phyloP scores from a whole-genome alignment of 2,888 invertebrate species.

The Antitype chi region DNA sequence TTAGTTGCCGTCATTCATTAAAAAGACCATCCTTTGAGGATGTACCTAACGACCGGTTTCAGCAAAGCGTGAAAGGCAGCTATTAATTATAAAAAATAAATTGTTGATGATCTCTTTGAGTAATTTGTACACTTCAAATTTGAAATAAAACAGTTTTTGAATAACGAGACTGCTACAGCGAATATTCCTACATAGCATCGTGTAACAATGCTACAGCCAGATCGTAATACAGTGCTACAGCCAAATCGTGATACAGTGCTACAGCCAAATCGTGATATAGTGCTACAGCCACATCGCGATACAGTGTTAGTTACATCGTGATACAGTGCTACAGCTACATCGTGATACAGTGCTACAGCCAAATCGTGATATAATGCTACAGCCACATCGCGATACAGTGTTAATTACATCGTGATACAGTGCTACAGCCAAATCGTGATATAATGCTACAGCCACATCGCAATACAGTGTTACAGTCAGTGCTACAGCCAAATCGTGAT shows the following conservation, averaged over 20 bases:
- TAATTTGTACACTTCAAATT: conserved; percentile 38
- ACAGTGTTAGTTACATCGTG: background rate
- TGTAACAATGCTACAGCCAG: background rate
- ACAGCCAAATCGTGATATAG: background rate
- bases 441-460: background rate
- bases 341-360: background rate
- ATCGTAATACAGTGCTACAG: background rate
- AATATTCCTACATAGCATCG: background rate
- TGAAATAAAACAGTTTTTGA: conserved; percentile 8
- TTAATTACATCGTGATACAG: background rate
- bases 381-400: background rate
- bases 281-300: background rate
- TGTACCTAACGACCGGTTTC: conserved; percentile 41
- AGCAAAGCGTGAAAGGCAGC: conserved; percentile 2
- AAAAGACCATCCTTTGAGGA: conserved; percentile 39
- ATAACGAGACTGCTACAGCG: background rate
- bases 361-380: background rate
- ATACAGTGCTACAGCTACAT: background rate
- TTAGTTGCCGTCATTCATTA: conserved; percentile 39
- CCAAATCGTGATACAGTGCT: background rate
- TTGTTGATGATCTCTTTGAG: conserved; percentile 41
- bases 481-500: background rate
- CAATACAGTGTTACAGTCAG: background rate
- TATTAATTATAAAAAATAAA: conserved; percentile 39
- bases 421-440: background rate